These are phyloP conservation scores for Ploceus nigricollis DNA, from an alignment of 2,113 vertebrate species.

Conservation along the genomic window DNA sequence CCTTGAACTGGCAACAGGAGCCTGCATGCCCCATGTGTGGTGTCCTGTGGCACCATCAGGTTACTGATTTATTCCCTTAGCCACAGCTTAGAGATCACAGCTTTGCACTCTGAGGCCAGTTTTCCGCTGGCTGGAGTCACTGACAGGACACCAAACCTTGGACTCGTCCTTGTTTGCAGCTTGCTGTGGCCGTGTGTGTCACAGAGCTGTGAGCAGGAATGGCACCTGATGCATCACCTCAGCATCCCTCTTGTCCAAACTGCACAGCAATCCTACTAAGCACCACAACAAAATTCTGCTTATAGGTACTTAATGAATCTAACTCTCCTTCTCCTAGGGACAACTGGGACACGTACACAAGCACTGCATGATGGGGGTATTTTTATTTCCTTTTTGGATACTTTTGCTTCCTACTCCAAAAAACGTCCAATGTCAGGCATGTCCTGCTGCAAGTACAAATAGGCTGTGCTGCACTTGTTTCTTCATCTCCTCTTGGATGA, in stretches of 20 bases:
- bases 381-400: background rate
- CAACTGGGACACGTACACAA: background rate
- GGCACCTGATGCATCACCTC: rapidly evolving
- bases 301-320: too few species aligned
- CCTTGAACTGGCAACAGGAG: background rate
- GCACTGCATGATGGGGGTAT: too few species aligned
- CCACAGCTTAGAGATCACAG: background rate
- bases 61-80: background rate
- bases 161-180: background rate
- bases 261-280: background rate
- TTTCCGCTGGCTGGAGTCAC: background rate
- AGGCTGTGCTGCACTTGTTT: background rate
- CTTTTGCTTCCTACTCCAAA: background rate
- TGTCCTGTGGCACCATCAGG: background rate
- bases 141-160: background rate
- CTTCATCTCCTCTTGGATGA: background rate
- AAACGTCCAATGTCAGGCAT: background rate
- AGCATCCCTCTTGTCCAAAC: background rate
- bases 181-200: rapidly evolving
- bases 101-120: background rate
- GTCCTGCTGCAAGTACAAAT: background rate
- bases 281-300: background rate
- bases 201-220: background rate
- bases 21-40: background rate
- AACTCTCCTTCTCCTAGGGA: background rate